Percentiles rank a stretch among this genome's conserved stretches.
Conservation (phyloP, 2,888 invertebrate species). For the Agriopis leucophaearia region DNA sequence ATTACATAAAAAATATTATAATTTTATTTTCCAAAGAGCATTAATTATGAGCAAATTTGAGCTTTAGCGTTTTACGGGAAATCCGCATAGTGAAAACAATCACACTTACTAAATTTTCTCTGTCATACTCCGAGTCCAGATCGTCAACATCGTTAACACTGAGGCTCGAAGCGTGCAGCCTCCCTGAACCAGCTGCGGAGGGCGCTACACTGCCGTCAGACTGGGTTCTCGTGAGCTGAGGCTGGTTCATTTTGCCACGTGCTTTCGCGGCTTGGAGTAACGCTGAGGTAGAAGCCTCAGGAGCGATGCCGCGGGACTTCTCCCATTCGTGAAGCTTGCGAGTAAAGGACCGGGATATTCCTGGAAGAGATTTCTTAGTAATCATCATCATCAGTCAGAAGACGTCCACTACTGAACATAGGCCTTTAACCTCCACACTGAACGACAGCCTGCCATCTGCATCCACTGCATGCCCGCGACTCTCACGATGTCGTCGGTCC, state of each 20-base stretch:
- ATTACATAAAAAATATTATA: too few relatives aligned
- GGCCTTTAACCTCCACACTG: too few relatives aligned
- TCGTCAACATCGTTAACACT: conserved; percentile 91
- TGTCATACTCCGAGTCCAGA: conserved; percentile 85
- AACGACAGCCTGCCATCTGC: too few relatives aligned
- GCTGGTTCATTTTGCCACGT: conserved; percentile 62
- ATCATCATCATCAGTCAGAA: not conserved
- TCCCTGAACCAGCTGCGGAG: conserved; percentile 84
- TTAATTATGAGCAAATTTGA: too few relatives aligned
- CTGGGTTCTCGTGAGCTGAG: conserved; percentile 89
- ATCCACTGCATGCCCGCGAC: too few relatives aligned
- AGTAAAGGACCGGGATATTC: conserved; percentile 95
- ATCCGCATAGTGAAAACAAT: not conserved
- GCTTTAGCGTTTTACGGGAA: too few relatives aligned
- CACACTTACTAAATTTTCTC: conserved; percentile 71
- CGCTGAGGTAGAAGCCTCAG: conserved; percentile 94
- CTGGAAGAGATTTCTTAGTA: conserved; percentile 52
- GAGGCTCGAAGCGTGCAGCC: conserved; percentile 90
- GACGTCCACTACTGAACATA: too few relatives aligned
- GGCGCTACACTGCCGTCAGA: conserved; percentile 92
- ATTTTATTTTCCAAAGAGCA: too few relatives aligned
- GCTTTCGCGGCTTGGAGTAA: conserved; percentile 86
- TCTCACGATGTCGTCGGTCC: too few relatives aligned
- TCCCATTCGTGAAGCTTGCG: conserved; percentile 97
- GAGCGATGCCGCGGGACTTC: conserved; percentile 94